Evolutionary conservation across 2,113 vertebrate genomes (phyloP), one percentile per base, ranked within the genome.

Genomic region (Tetraodon nigroviridis): DNA sequence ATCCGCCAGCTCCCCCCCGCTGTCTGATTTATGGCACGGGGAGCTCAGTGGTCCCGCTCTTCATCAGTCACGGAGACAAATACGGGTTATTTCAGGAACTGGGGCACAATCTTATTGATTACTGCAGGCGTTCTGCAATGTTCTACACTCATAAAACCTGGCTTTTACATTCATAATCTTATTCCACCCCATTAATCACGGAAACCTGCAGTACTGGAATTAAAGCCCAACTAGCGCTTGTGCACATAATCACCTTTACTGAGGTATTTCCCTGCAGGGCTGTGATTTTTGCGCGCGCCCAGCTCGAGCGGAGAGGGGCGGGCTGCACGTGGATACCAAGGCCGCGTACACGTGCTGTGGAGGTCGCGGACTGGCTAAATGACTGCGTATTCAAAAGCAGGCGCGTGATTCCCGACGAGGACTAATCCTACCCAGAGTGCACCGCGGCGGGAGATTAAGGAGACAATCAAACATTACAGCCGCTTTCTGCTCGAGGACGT

Each of bases 261-360:
- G 67, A 57, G 41, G 55, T 48, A 40, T 64, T 75, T 60, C 68
- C 58, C 55, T 14, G 32, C 76, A 68, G 80, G 60, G 61, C 64
- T 65, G 58, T 8, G 19, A n/a, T 75, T 87, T 78, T 81, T 14
- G 0, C n/a, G n/a, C n/a, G n/a, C n/a, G n/a, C n/a, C n/a, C n/a
- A n/a, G n/a, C n/a, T n/a, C n/a, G n/a, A n/a, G n/a, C 27, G 15
- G 3, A 58, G 56, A 6, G 46, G 53, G 65, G 51, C 73, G 67
- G 41, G 58, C 64, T 48, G 61, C 29, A 61, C 67, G 42, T 40
- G 78, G 58, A 71, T 74, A 83, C 87, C 88, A 85, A 37, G 83
- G 89, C 74, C 64, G 67, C n/a, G 12, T 84, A 68, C 90, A 90
- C 88, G 90, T 92, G 90, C 81, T 54, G 55, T 37, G 49, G 47